phyloP scores from a whole-genome alignment of 2,113 vertebrate species.

The Crypturellus undulatus region DNA sequence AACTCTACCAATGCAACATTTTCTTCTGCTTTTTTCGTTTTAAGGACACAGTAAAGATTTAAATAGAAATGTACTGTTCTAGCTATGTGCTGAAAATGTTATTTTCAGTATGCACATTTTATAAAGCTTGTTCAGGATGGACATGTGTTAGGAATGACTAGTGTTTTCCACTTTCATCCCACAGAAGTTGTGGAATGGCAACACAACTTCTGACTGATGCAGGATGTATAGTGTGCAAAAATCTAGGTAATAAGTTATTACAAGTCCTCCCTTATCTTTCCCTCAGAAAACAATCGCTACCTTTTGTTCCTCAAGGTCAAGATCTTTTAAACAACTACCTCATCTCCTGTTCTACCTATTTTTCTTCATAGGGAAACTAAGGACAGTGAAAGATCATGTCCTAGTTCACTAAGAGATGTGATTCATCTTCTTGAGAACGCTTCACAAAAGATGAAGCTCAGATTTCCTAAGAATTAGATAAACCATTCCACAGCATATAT shows the following conservation, averaged over 20 bases:
- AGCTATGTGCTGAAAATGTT: not conserved
- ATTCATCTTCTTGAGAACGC: not conserved
- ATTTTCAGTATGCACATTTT: not conserved
- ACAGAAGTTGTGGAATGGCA: not conserved
- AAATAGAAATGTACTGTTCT: not conserved
- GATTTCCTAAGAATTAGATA: not conserved
- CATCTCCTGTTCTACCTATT: not conserved
- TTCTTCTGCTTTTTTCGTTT: not conserved
- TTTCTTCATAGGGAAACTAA: not conserved
- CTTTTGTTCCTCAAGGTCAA: not conserved
- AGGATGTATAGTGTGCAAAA: not conserved
- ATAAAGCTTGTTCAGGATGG: not conserved
- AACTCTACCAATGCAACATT: not conserved
- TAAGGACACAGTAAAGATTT: not conserved
- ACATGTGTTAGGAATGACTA: not conserved
- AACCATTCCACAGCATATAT: not conserved
- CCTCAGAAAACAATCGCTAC: not conserved
- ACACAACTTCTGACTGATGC: not conserved
- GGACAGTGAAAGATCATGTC: not conserved
- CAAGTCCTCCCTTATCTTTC: not conserved
- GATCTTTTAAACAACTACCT: not conserved
- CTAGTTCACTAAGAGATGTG: not conserved
- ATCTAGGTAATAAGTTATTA: not conserved
- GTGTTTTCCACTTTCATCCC: not conserved
- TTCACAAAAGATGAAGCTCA: not conserved